phyloP scores from a whole-genome alignment of 2,113 vertebrate genomes.

The Macrotis lagotis region DNA sequence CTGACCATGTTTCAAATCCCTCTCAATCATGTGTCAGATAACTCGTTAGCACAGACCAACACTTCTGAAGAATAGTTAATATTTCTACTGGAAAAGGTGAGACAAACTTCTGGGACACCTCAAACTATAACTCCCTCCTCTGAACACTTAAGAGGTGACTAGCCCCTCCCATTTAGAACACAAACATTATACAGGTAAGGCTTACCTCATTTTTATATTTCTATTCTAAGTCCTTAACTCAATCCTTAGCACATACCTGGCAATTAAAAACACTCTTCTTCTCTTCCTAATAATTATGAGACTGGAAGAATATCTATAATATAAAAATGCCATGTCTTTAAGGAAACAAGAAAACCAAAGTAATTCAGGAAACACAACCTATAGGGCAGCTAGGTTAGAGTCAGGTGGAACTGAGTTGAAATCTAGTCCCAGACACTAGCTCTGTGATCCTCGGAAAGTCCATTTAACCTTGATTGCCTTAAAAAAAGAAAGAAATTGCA shows the following conservation, averaged over 20 bases:
- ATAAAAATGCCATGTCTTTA: slow-evolving; percentile 13
- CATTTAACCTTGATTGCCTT: too few relatives aligned
- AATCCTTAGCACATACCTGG: neutral
- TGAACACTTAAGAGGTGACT: neutral
- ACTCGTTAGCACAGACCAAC: too few relatives aligned
- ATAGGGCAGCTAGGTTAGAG: neutral
- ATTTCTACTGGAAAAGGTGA: neutral
- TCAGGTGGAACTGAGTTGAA: too few relatives aligned
- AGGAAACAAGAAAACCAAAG: neutral
- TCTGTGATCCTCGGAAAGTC: too few relatives aligned
- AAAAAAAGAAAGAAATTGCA: neutral
- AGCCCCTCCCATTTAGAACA: neutral
- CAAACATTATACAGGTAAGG: neutral
- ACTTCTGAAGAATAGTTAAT: neutral
- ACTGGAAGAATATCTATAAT: slow-evolving; percentile 11
- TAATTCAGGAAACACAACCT: neutral
- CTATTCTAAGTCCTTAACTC: neutral
- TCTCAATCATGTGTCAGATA: neutral
- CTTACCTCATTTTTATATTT: neutral
- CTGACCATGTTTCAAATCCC: neutral
- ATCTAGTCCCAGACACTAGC: too few relatives aligned
- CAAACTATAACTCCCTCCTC: neutral
- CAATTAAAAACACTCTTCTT: neutral
- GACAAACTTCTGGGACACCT: neutral
- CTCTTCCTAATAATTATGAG: slow-evolving; percentile 31